Evolutionary conservation across 2,888 invertebrate species (phyloP).

Genomic region (Acleris literana): DNA sequence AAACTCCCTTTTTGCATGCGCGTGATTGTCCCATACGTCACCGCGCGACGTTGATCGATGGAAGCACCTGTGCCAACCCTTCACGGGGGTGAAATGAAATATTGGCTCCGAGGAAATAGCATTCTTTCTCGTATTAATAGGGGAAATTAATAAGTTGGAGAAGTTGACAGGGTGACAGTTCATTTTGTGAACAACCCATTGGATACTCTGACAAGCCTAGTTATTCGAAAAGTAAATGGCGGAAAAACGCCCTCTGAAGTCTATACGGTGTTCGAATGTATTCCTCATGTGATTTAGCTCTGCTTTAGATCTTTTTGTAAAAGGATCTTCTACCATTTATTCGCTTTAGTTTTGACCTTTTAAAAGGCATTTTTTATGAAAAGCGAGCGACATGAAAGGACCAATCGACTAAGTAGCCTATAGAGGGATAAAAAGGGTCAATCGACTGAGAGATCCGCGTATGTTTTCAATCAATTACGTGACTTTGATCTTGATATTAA

Average conservation of each 20-base stretch:
- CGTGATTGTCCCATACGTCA: slow-evolving; percentile 81
- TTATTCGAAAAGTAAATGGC: too few species aligned
- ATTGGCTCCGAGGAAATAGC: slow-evolving; percentile 15
- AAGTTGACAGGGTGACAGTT: slow-evolving; percentile 27
- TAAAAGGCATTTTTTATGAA: slow-evolving; percentile 29
- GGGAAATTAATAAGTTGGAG: slow-evolving; percentile 31
- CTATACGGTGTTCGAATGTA: too few species aligned
- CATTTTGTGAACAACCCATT: slow-evolving; percentile 2
- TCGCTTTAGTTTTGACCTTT: slow-evolving; percentile 24
- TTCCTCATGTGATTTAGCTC: too few species aligned
- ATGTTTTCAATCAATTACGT: slow-evolving; percentile 32
- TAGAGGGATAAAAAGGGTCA: slow-evolving; percentile 36
- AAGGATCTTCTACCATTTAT: neutral
- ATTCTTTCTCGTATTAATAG: slow-evolving; percentile 33
- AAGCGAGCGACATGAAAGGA: slow-evolving; percentile 37
- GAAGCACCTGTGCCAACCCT: slow-evolving; percentile 74
- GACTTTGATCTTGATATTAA: slow-evolving; percentile 36
- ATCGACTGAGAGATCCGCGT: slow-evolving; percentile 36
- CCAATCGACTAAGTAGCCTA: slow-evolving; percentile 40
- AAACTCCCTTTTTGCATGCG: slow-evolving; percentile 66
- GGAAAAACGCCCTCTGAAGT: too few species aligned
- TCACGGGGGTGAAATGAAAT: slow-evolving; percentile 39
- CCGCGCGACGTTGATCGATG: slow-evolving; percentile 79
- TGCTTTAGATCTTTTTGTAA: too few species aligned
- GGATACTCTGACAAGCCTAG: neutral